A percentile compares a stretch with the other conserved stretches of the same genome.
These are phyloP conservation scores for Trachurus trachurus DNA, from an alignment of 2,797 vertebrate species.

Conservation along the genomic window DNA sequence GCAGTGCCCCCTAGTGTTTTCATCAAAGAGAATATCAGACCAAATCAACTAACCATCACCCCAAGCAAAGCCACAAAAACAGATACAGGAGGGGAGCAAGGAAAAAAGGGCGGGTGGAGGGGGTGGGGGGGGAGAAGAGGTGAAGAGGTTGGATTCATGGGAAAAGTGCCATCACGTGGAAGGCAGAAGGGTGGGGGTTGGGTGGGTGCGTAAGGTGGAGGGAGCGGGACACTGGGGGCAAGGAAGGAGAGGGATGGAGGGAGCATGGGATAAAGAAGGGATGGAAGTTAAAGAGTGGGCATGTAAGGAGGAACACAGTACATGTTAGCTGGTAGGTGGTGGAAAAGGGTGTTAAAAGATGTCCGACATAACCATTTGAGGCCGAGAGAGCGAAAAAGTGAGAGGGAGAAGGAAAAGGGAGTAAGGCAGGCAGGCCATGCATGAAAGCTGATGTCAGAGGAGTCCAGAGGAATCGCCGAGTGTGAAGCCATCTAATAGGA, in stretches of 20 bases:
- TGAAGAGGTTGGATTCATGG: slow-evolving; percentile 62
- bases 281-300: slow-evolving; percentile 33
- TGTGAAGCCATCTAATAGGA: slow-evolving; percentile 86
- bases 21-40: slow-evolving; percentile 84
- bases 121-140: slow-evolving; percentile 37
- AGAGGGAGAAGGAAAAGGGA: slow-evolving; percentile 30
- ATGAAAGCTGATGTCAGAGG: slow-evolving; percentile 86
- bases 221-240: slow-evolving; percentile 21
- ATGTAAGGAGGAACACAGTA: slow-evolving; percentile 19
- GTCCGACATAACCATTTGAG: slow-evolving; percentile 80
- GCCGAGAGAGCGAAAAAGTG: slow-evolving; percentile 48
- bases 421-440: slow-evolving; percentile 81
- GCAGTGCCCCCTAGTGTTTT: slow-evolving; percentile 99
- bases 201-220: slow-evolving; percentile 39
- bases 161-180: slow-evolving; percentile 72
- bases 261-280: slow-evolving; percentile 31
- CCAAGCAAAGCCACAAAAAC: slow-evolving; percentile 62
- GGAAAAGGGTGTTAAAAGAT: slow-evolving; percentile 62
- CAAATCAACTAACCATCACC: slow-evolving; percentile 81
- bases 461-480: slow-evolving; percentile 81
- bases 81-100: slow-evolving; percentile 50
- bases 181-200: slow-evolving; percentile 23
- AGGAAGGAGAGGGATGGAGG: slow-evolving; percentile 24
- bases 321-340: slow-evolving; percentile 28
- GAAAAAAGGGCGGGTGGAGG: slow-evolving; percentile 25